These are phyloP conservation scores for Cherax quadricarinatus DNA, from an alignment of 1,140 invertebrate genomes.

Conservation along the genomic window DNA sequence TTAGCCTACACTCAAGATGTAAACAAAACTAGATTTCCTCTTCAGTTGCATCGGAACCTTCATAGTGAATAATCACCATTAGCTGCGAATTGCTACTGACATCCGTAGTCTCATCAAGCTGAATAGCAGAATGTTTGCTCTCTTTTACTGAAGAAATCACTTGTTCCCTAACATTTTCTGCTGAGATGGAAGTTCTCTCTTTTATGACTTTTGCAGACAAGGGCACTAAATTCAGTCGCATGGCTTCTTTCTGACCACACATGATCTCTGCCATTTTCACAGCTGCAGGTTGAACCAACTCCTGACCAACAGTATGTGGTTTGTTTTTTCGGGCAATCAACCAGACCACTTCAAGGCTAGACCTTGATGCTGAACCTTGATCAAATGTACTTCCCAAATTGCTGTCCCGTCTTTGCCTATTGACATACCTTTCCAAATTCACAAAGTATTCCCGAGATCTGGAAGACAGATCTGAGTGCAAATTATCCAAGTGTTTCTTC, in stretches of 20 bases:
- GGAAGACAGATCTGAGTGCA: no score
- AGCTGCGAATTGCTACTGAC: not conserved
- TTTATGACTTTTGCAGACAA: slow-evolving; percentile 2
- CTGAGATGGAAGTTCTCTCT: slow-evolving; percentile 15
- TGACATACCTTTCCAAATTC: no score
- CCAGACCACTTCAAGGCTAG: no score
- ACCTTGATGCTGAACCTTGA: not conserved
- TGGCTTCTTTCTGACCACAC: no score
- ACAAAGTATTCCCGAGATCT: no score
- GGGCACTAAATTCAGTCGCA: slow-evolving; percentile 14
- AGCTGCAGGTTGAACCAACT: slow-evolving; percentile 20
- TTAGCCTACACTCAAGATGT: not conserved
- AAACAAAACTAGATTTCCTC: slow-evolving; percentile 21
- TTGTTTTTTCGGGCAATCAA: slow-evolving; percentile 28
- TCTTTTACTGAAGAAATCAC: no score
- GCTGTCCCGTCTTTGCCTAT: no score
- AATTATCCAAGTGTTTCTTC: no score
- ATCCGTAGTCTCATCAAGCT: no score
- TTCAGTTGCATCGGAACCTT: slow-evolving; percentile 32
- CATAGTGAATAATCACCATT: slow-evolving; percentile 20
- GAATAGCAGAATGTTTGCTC: no score
- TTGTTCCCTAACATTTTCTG: no score
- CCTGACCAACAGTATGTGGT: slow-evolving; percentile 18
- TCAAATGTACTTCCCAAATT: not conserved
- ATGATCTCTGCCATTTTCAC: slow-evolving; percentile 27